These are phyloP conservation scores for Percina caprodes DNA, from an alignment of 2,113 vertebrate species.

Conservation along the genomic window DNA sequence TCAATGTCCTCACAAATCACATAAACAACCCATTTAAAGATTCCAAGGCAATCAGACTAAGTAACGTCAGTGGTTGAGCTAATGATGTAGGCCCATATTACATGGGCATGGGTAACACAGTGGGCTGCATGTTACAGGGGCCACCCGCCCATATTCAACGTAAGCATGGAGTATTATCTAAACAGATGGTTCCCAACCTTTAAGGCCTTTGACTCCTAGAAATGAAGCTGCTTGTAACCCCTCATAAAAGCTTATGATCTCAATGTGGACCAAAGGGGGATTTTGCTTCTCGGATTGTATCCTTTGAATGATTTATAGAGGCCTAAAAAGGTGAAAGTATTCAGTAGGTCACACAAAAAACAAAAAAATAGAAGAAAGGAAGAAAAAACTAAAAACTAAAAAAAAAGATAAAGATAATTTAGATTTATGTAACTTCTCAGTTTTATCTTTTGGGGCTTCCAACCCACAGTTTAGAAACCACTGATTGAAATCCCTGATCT, in stretches of 20 bases:
- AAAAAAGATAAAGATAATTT: background rate
- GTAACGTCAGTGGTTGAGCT: background rate
- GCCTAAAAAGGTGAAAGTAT: background rate
- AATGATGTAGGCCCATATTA: background rate
- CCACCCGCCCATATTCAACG: background rate
- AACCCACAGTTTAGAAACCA: background rate
- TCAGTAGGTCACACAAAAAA: background rate
- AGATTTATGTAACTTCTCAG: background rate
- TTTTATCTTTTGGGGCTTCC: background rate
- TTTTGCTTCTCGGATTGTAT: background rate
- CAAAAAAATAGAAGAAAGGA: background rate
- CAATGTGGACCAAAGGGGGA: background rate
- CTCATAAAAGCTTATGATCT: background rate
- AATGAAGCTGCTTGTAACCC: background rate
- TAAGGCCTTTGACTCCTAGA: background rate
- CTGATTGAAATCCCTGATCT: slow-evolving; percentile 13
- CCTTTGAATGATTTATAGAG: slow-evolving; percentile 5
- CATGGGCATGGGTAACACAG: background rate
- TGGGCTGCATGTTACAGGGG: background rate
- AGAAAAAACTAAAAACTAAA: too few species aligned
- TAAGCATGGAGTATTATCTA: background rate
- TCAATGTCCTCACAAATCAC: background rate
- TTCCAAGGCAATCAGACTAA: slow-evolving; percentile 1
- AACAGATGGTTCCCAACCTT: background rate
- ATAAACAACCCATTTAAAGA: slow-evolving; percentile 14